Conservation (phyloP, 2,113 vertebrate species). For the Mesoclemmys tuberculata region DNA sequence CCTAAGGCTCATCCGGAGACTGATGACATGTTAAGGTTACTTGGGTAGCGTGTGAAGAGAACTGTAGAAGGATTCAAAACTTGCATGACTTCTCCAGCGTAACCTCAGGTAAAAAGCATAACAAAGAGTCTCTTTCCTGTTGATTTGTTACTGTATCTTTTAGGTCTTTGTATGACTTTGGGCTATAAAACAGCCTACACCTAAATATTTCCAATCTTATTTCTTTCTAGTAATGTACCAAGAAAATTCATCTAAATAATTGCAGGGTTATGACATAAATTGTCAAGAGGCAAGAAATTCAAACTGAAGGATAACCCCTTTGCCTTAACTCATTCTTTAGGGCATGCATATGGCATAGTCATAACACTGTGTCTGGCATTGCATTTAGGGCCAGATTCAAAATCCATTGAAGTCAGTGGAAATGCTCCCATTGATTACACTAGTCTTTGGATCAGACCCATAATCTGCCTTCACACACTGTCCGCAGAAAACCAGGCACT, state of each 20-base stretch:
- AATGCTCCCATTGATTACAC: not conserved
- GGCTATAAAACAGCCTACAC: not conserved
- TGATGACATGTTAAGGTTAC: not conserved
- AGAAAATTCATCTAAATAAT: not conserved
- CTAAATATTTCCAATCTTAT: not conserved
- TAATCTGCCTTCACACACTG: not conserved
- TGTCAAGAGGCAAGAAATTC: not conserved
- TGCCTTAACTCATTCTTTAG: not conserved
- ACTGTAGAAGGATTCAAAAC: not conserved
- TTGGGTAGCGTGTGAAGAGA: not conserved
- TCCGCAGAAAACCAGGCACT: not conserved
- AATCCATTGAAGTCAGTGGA: not conserved
- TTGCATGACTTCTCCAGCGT: not conserved
- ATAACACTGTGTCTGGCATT: not conserved
- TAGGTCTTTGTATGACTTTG: not conserved
- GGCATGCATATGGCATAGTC: not conserved
- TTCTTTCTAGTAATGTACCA: not conserved
- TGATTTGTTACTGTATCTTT: not conserved
- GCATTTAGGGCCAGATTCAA: not conserved
- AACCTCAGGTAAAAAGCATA: not conserved
- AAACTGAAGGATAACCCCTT: not conserved
- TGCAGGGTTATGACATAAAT: not conserved
- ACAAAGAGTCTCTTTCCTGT: not conserved
- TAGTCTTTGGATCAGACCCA: not conserved
- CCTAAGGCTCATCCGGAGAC: not conserved